phyloP scores from a whole-genome alignment of 2,888 invertebrate genomes.

The Pseudanteris insignis region DNA sequence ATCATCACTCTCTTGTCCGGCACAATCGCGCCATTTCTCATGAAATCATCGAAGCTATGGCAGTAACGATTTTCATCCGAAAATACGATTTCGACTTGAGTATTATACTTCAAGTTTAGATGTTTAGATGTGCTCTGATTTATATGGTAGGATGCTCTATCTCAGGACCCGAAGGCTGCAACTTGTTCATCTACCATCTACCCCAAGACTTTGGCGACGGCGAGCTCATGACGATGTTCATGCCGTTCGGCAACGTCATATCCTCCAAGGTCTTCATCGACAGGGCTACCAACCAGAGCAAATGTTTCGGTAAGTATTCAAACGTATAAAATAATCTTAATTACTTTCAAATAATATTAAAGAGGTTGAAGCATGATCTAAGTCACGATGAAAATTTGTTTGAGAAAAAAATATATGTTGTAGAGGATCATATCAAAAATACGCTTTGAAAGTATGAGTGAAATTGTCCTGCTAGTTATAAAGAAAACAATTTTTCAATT shows the following conservation, averaged over 20 bases:
- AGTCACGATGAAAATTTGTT: too few relatives aligned
- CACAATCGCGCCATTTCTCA: constrained; percentile 34
- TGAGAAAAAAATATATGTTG: too few relatives aligned
- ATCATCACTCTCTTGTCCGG: constrained; percentile 48
- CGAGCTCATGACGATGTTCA: constrained; percentile 99
- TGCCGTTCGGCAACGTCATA: constrained; percentile 99
- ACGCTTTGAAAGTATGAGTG: too few relatives aligned
- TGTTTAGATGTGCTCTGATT: constrained; percentile 68
- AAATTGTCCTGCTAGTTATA: too few relatives aligned
- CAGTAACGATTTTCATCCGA: constrained; percentile 55
- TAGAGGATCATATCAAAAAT: too few relatives aligned
- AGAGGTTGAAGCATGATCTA: too few relatives aligned
- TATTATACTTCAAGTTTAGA: constrained; percentile 67
- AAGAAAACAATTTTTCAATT: too few relatives aligned
- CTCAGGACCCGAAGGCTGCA: constrained; percentile 99
- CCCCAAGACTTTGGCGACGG: constrained; percentile 99
- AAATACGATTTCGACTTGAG: constrained; percentile 64
- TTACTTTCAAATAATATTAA: too few relatives aligned
- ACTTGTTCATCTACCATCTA: constrained; percentile 99
- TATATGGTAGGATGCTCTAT: constrained; percentile 85
- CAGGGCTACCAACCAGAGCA: constrained; percentile 99
- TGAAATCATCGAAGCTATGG: constrained; percentile 35
- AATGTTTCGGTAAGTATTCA: constrained; percentile 93
- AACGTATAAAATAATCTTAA: not conserved
- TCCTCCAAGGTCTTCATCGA: constrained; percentile 99